phyloP scores from a whole-genome alignment of 2,113 vertebrate species.

The Hemichromis elongatus region DNA sequence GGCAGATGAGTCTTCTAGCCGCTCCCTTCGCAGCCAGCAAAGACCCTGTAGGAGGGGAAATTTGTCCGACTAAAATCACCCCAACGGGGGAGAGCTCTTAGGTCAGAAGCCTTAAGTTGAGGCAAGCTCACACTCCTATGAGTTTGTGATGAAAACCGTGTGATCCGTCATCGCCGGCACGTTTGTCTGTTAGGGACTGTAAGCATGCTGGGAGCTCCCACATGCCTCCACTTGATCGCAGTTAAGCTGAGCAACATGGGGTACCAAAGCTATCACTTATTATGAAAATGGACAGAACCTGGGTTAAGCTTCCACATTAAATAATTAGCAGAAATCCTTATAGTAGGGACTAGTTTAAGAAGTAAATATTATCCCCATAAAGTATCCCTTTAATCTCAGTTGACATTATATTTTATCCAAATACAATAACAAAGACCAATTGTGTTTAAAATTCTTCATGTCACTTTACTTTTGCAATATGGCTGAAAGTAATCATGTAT shows the following conservation, averaged over 20 bases:
- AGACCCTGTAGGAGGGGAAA: slow-evolving; percentile 74
- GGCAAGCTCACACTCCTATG: slow-evolving; percentile 70
- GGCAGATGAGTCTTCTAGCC: slow-evolving; percentile 86
- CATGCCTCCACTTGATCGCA: slow-evolving; percentile 87
- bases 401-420: background rate
- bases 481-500: background rate
- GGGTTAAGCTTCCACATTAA: slow-evolving; percentile 64
- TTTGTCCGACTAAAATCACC: slow-evolving; percentile 93
- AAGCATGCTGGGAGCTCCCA: slow-evolving; percentile 82
- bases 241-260: slow-evolving; percentile 77
- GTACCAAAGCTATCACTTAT: slow-evolving; percentile 76
- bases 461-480: background rate
- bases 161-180: slow-evolving; percentile 84
- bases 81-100: slow-evolving; percentile 80
- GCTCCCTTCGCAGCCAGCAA: slow-evolving; percentile 24
- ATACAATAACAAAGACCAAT: background rate
- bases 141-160: slow-evolving; percentile 91
- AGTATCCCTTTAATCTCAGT: background rate
- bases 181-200: slow-evolving; percentile 81
- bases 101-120: slow-evolving; percentile 88
- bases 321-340: slow-evolving; percentile 54
- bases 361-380: background rate
- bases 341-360: background rate
- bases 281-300: slow-evolving; percentile 77
- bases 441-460: background rate